These are phyloP conservation scores for Mnemiopsis leidyi DNA, from an alignment of 37 sponge, comb jelly and placozoan genomes.

Conservation along the genomic window DNA sequence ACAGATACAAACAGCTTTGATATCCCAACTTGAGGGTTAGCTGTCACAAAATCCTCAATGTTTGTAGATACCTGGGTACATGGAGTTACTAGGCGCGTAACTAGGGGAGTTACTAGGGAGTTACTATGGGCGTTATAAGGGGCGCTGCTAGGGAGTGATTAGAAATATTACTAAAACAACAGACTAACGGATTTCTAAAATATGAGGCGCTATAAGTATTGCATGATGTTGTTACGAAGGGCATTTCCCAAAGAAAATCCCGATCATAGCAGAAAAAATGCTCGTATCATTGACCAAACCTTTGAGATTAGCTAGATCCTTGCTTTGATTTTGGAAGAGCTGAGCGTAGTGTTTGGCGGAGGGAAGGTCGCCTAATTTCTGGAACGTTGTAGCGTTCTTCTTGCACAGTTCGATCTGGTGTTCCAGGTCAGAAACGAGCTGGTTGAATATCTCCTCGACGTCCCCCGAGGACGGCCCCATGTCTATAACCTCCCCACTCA, in stretches of 20 bases:
- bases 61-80: no score
- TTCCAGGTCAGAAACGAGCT: slow-evolving; percentile 24
- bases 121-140: no score
- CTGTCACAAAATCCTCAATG: no score
- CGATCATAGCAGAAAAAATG: no score
- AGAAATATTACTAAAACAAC: no score
- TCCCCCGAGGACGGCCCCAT: slow-evolving; percentile 5
- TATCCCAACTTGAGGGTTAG: no score
- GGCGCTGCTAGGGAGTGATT: no score
- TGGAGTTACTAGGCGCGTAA: no score
- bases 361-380: slow-evolving; percentile 23
- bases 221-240: no score
- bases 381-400: not conserved
- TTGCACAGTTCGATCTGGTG: slow-evolving; percentile 40
- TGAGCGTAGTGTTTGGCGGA: slow-evolving; percentile 57
- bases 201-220: not conserved
- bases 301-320: slow-evolving; percentile 7
- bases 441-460: slow-evolving; percentile 22
- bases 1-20: no score
- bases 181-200: not conserved
- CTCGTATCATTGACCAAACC: not conserved
- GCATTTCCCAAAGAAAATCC: no score
- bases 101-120: no score
- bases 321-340: slow-evolving; percentile 16
- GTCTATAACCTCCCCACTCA: slow-evolving; percentile 41